phyloP scores from a whole-genome alignment of 2,113 vertebrate species.

The Sialia sialis region DNA sequence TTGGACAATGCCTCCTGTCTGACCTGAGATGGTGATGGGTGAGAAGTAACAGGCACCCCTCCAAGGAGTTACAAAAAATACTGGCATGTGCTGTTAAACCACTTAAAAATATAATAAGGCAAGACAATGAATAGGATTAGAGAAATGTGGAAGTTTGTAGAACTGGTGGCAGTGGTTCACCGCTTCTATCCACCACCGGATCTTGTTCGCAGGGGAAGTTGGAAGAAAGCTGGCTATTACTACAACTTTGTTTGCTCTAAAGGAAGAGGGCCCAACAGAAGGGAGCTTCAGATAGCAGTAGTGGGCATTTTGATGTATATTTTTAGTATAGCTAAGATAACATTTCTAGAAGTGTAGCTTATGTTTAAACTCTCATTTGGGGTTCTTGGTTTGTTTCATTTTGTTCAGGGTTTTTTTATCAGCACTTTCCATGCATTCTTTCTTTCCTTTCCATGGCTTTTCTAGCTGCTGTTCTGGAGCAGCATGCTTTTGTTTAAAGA shows the following conservation, averaged over 20 bases:
- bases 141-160: background rate
- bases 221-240: conserved; percentile 27
- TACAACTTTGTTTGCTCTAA: conserved; percentile 20
- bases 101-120: background rate
- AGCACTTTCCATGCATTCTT: background rate
- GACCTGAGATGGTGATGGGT: background rate
- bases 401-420: background rate
- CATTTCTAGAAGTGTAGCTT: background rate
- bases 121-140: background rate
- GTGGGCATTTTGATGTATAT: conserved; percentile 27
- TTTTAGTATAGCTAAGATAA: conserved; percentile 12
- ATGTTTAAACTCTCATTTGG: conserved; percentile 13
- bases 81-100: background rate
- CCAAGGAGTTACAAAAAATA: background rate
- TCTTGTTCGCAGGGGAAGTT: conserved; percentile 25
- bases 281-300: conserved; percentile 51
- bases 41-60: background rate
- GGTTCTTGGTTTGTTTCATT: conserved; percentile 2
- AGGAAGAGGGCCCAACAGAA: conserved; percentile 56
- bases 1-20: background rate
- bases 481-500: background rate
- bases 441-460: background rate
- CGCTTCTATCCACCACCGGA: background rate
- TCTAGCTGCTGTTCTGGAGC: background rate
- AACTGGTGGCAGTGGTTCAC: background rate